Evolutionary conservation across 2,113 vertebrate genomes (phyloP).

Genomic region (Lipophrys pholis): DNA sequence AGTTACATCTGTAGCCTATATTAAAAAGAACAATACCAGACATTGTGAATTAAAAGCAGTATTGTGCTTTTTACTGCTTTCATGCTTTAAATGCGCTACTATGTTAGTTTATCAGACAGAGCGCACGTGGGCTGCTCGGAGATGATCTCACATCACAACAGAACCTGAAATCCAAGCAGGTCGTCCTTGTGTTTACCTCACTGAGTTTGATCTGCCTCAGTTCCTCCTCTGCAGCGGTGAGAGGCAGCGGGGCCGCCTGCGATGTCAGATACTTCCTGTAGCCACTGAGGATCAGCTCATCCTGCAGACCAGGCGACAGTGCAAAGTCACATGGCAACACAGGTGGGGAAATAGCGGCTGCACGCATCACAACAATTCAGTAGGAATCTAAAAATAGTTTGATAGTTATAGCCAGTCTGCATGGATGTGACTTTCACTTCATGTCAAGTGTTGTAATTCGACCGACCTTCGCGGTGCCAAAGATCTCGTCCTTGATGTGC

Average conservation of each 20-base stretch:
- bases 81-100: no score
- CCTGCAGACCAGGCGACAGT: slow-evolving; percentile 79
- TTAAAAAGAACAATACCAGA: no score
- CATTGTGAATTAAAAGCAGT: no score
- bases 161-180: background rate
- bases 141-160: background rate
- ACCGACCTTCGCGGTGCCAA: slow-evolving; percentile 91
- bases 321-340: background rate
- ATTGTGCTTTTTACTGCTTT: no score
- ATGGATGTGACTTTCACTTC: background rate
- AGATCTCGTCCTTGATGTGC: slow-evolving; percentile 97
- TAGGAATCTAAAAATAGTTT: no score
- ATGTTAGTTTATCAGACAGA: no score
- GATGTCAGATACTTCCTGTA: slow-evolving; percentile 91
- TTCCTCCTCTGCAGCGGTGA: slow-evolving; percentile 96
- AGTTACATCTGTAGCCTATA: no score
- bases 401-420: no score
- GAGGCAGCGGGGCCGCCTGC: slow-evolving; percentile 90
- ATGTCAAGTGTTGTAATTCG: background rate
- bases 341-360: no score
- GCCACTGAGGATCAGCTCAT: slow-evolving; percentile 91
- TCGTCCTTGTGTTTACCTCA: slow-evolving; percentile 81
- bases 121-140: background rate
- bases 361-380: no score
- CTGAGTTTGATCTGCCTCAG: slow-evolving; percentile 94